Evolutionary conservation across 2,888 invertebrate species (phyloP), one percentile per base, ranked within the genome.

Genomic region (Invenusta paracnida): DNA sequence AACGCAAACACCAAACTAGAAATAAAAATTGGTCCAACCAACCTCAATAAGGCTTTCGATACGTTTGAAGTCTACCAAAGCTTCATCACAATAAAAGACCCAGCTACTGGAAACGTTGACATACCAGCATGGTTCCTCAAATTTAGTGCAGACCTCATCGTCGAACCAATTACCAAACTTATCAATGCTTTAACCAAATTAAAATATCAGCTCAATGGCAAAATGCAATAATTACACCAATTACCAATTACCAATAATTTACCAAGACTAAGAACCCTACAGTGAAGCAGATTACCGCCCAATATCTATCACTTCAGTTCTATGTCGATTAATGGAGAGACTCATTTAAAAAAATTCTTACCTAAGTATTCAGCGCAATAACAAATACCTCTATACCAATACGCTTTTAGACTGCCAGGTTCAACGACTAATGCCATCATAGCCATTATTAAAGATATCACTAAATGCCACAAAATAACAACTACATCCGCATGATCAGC

Each of bases 181-280:
- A 73, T 73, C 73, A 73, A 73, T 73, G 73, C 73, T 73, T 73
- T 23, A 73, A 73, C 73, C 73, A 73, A 73, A 73, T 23, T 23
- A 73, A 73, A 73, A 73, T 73, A 73, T 23, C 25, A 73, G 73
- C 73, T n/a, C 73, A 73, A n/a, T 73, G 73, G 73, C 11, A 73
- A 73, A 73, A 73, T 73, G 73, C 73, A 73, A 73, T 73, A 73
- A 73, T 73, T 23, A 73, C 73, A 73, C 73, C 73, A 73, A 73
- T 73, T 23, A 23, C 73, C 73, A 73, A 73, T n/a, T n/a, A n/a
- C n/a, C n/a, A n/a, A n/a, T n/a, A n/a, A n/a, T n/a, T 48, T 48
- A 48, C 48, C 48, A 48, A 17, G 17, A 48, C 17, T 48, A 11
- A 48, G 48, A 48, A 48, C 48, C 48, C 48, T 48, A 5, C 48